These are phyloP conservation scores for Pseudomyrmex cubaensis DNA, from an alignment of 1,140 invertebrate genomes.

Conservation along the genomic window DNA sequence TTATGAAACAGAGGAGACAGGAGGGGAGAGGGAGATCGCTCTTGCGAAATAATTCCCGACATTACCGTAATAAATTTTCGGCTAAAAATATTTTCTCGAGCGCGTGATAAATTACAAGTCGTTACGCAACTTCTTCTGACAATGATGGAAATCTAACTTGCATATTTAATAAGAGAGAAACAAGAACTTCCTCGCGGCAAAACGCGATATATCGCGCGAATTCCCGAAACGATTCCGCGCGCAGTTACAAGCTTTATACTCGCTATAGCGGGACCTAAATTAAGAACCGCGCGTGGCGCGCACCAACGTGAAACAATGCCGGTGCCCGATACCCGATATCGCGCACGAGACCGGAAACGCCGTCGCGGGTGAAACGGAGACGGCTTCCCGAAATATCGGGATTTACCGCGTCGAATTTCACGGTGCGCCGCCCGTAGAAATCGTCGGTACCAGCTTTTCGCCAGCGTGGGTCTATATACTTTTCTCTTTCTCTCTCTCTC, in stretches of 20 bases:
- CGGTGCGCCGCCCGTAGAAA: conserved; percentile 62
- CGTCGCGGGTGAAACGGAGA: conserved; percentile 36
- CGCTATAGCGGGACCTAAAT: not conserved
- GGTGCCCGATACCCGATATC: conserved; percentile 50
- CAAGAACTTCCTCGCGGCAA: no score
- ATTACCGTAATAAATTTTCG: no score
- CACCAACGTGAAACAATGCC: conserved; percentile 61
- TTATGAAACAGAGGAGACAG: not conserved
- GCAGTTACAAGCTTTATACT: not conserved
- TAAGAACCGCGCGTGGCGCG: conserved; percentile 1
- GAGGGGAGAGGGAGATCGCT: no score
- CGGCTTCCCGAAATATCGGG: conserved; percentile 54
- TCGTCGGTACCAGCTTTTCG: conserved; percentile 58
- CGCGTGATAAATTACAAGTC: no score
- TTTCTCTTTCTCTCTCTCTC: no score
- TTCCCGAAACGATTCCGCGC: not conserved
- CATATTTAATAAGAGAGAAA: not conserved
- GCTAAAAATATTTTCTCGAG: no score
- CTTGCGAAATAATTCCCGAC: no score
- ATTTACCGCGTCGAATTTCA: conserved; percentile 72
- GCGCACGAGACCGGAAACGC: conserved; percentile 51
- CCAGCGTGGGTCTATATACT: not conserved
- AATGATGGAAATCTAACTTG: no score
- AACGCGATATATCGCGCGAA: not conserved
- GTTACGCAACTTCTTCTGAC: no score